phyloP scores from a whole-genome alignment of 2,113 vertebrate species.

The Sus scrofa region T2T-Sscrofa CM000825.6:45983501-45984000 shows the following conservation, averaged over 20 bases:
- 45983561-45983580: not conserved
- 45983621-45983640: not conserved
- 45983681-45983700: not conserved
- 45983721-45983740: not conserved
- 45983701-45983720: not conserved
- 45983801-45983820: not conserved
- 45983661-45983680: fast-evolving
- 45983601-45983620: not conserved
- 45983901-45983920: not conserved
- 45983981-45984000: not conserved
- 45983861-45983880: not conserved
- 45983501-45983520: not conserved
- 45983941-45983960: too few relatives aligned
- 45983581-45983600: not conserved
- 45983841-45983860: not conserved
- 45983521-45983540: not conserved
- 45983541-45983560: not conserved
- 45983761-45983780: not conserved
- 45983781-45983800: not conserved
- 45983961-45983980: not conserved
- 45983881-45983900: not conserved
- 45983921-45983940: not conserved
- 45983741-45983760: not conserved
- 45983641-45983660: not conserved
- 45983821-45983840: not conserved